These are phyloP conservation scores for Trinorchestia longiramus DNA, from an alignment of 1,140 invertebrate species.

Conservation along the genomic window DNA sequence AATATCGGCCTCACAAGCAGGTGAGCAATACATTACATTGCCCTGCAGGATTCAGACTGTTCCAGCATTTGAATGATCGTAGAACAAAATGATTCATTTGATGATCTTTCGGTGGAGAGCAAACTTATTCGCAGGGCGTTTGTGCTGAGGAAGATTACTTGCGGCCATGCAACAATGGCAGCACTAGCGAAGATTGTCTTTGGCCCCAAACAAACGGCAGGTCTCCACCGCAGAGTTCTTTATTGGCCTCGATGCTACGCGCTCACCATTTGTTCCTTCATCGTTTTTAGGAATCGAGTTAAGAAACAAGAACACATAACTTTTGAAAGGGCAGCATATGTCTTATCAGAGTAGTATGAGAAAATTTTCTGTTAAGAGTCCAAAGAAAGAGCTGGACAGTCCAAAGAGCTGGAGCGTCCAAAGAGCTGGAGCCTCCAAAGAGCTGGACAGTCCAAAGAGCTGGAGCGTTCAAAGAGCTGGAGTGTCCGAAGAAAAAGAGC, in stretches of 20 bases:
- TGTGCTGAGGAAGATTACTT: neutral
- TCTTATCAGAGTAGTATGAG: neutral
- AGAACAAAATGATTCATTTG: neutral
- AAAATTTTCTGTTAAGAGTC: no score
- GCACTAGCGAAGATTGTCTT: slow-evolving; percentile 22
- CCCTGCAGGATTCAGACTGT: neutral
- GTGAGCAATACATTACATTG: neutral
- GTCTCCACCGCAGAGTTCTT: neutral
- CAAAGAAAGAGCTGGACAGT: no score
- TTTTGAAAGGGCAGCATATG: neutral
- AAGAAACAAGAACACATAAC: no score
- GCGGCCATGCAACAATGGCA: neutral
- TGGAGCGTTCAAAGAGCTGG: no score
- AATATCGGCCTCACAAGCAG: neutral
- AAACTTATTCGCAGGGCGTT: neutral
- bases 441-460: no score
- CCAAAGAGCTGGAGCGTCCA: no score
- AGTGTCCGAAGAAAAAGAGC: no score
- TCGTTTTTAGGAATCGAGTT: neutral
- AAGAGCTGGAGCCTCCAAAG: no score
- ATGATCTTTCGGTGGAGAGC: neutral
- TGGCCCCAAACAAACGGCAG: neutral
- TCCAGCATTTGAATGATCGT: neutral
- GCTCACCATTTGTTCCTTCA: neutral
- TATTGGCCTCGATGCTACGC: slow-evolving; percentile 5